Base-by-base conservation (phyloP, 1,140 invertebrate genomes). In the Parasteatoda tepidariorum region DNA sequence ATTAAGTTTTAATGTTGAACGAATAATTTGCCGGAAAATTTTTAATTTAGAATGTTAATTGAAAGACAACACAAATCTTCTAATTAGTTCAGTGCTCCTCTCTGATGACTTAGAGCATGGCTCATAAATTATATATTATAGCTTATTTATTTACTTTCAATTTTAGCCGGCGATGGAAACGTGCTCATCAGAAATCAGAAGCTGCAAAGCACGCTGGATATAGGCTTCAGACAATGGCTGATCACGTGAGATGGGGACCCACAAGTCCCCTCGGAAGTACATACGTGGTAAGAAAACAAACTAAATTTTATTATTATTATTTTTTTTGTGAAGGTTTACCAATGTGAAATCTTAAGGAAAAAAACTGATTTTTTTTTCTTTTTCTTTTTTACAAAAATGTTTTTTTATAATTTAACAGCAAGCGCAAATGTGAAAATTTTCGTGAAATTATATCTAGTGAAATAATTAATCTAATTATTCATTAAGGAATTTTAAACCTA, bases 141-240 rank as follows among this genome's bases (percentile, higher is more conserved):
- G n/a, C n/a, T n/a, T n/a, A n/a, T n/a, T n/a, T n/a, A n/a, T n/a
- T n/a, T n/a, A n/a, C n/a, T n/a, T n/a, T n/a, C n/a, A n/a, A n/a
- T n/a, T 67, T 57, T 87, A 95, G 94, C 87, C 94, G 95, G 70
- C 92, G 94, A 83, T 97, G 95, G 95, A 95, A 94, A 55, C 91
- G 93, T 2, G 95, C 96, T 86, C 95, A 96, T 87, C 95, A 96
- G 87, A 92, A 89, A 71, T 86, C 88, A 18, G 88, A 88, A 67
- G 66, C 88, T 15, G 54, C 83, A 18, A 84, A 84, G 7, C 57
- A 76, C 18, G 64, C 64, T 2, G 83, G 62, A 0, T 84, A 84
- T 28, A 55, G 76, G 31, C 75, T 84, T 5, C 71, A 75, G 31
- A 81, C 74, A 2, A 73, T 84, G 76, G 84, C 74, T 15, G 84